Evolutionary conservation across 2,113 vertebrate genomes (phyloP), one percentile per base, ranked within the genome.

Genomic region (Petromus typicus): DNA sequence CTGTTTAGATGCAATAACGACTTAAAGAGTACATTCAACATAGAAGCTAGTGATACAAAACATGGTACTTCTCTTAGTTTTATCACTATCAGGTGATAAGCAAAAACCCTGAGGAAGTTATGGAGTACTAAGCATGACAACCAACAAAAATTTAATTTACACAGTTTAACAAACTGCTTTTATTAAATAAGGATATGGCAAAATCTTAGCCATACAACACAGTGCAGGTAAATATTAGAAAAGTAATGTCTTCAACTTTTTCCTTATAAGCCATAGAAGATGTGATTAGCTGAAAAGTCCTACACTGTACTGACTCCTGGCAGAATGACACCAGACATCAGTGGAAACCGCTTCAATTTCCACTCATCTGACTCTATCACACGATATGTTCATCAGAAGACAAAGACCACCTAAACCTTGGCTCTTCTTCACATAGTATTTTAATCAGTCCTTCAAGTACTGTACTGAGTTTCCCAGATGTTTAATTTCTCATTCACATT

Each of bases 231-330:
- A 57, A 75, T 43, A 67, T 67, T 89, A 63, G 2, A 83, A 95
- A 87, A 90, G 57, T 34, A 86, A 23, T 85, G 69, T 87, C 80
- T 80, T 54, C 7, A 75, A 69, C 10, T 73, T 25, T 67, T 69
- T 86, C 34, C 61, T 59, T 10, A 57, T 2, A 57, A 69, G 20
- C 27, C 59, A 51, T 73, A 56, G 51, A 37, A 93, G 79, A 90
- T 95, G 25, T 86, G 93, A 82, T 63, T 69, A 89, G 59, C 22
- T 10, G 92, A 89, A 84, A 43, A 94, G 82, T 87, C 91, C 94
- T 86, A 89, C 30, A 57, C 54, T 63, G 37, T 43, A 80, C 56
- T 73, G 40, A n/a, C 18, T 30, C 54, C 11, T 93, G 91, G 86
- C 91, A 91, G 48, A 76, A 37, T 75, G 94, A 78, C 92, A 92